Evolutionary conservation across 2,113 vertebrate species (phyloP).

Genomic region (Meleagris gallopavo): DNA sequence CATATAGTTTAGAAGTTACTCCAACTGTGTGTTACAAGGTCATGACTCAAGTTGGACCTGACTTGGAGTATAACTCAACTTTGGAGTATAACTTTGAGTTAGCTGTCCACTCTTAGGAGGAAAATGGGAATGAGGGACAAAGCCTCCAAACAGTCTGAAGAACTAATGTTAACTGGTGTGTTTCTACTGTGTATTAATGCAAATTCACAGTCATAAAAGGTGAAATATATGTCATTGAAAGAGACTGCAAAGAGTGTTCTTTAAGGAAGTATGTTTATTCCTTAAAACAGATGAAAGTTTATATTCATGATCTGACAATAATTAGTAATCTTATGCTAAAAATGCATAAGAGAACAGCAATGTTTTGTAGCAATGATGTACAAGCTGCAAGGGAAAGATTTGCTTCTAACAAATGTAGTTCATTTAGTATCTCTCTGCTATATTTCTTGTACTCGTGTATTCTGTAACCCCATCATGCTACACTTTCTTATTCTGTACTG

Average conservation of each 20-base stretch:
- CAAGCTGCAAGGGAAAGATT: background rate
- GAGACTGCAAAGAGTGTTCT: background rate
- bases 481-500: background rate
- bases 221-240: background rate
- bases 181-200: background rate
- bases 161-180: background rate
- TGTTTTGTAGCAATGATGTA: background rate
- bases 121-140: background rate
- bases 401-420: background rate
- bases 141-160: background rate
- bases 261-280: background rate
- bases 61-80: background rate
- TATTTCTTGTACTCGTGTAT: background rate
- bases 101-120: background rate
- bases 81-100: background rate
- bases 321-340: background rate
- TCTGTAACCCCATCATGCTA: background rate
- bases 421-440: background rate
- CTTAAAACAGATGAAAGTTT: background rate
- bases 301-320: background rate
- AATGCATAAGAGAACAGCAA: background rate
- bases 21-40: background rate
- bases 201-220: background rate
- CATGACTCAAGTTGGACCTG: background rate
- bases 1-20: background rate